Evolutionary conservation across 2,888 invertebrate genomes (phyloP).

Genomic region (Ophion ventricosus): DNA sequence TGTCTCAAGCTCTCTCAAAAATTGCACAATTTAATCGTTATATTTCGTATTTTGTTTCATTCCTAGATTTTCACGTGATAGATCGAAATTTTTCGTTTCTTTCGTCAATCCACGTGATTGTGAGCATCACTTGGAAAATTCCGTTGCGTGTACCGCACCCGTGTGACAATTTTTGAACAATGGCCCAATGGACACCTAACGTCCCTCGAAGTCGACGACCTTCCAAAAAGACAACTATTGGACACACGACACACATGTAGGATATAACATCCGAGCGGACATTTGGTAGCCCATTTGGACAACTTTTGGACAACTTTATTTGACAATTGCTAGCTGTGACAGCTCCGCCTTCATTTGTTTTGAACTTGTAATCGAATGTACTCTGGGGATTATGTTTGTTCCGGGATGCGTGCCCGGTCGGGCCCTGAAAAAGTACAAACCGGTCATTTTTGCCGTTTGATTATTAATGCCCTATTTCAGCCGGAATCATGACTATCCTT

Average conservation of each 20-base stretch:
- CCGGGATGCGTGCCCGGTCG: background rate
- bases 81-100: conserved; percentile 1
- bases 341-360: background rate
- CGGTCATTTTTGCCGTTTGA: background rate
- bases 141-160: conserved; percentile 1
- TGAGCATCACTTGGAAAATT: background rate
- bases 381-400: background rate
- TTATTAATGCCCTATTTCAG: background rate
- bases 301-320: no score
- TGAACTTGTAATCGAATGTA: conserved; percentile 11
- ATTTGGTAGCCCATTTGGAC: no score
- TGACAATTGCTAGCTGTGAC: no score
- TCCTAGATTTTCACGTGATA: background rate
- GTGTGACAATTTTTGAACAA: no score
- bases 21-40: conserved; percentile 4
- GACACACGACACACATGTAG: no score
- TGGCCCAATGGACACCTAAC: no score
- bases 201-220: no score
- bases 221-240: no score
- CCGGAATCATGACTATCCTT: background rate
- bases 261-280: no score
- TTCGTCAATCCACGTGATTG: conserved; percentile 14
- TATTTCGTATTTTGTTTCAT: background rate
- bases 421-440: conserved; percentile 16
- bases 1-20: no score